These are phyloP conservation scores for Pseudobourletiella spinata DNA, from an alignment of 1,140 invertebrate genomes.

Conservation along the genomic window DNA sequence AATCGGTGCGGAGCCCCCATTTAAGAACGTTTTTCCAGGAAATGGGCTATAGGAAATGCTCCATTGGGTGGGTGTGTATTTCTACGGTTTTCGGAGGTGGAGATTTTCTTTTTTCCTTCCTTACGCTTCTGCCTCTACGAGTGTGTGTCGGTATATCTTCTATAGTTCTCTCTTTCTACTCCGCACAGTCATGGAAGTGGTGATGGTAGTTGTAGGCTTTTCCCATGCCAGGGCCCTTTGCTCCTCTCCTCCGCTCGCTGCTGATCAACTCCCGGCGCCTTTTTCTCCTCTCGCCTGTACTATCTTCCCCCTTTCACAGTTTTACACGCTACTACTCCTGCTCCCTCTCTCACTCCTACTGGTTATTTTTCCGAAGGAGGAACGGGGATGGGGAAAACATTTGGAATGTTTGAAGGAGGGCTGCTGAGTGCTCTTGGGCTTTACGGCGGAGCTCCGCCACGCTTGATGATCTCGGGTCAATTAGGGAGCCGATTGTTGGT, in stretches of 20 bases:
- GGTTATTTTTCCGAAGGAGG: conserved; percentile 5
- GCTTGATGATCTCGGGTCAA: conserved; percentile 55
- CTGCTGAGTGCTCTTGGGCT: conserved; percentile 82
- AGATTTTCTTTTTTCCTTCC: conserved; percentile 3
- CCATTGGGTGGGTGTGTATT: conserved; percentile 1
- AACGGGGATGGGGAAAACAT: conserved; percentile 19
- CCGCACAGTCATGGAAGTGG: too few relatives aligned
- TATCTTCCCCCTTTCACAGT: background rate
- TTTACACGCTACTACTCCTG: background rate
- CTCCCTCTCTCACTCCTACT: background rate
- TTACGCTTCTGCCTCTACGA: too few relatives aligned
- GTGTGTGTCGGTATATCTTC: too few relatives aligned
- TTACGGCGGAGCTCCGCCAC: conserved; percentile 77
- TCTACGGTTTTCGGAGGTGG: conserved; percentile 9
- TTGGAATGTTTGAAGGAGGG: conserved; percentile 62
- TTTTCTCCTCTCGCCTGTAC: background rate
- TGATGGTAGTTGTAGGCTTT: too few relatives aligned
- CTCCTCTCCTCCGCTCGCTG: background rate
- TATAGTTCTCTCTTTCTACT: too few relatives aligned
- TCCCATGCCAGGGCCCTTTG: too few relatives aligned
- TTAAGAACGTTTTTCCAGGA: conserved; percentile 13
- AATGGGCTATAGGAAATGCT: conserved; percentile 14
- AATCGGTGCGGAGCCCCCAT: conserved; percentile 9
- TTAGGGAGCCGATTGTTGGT: conserved; percentile 22
- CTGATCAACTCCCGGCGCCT: background rate